phyloP scores from a whole-genome alignment of 2,113 vertebrate genomes.

The Electrona antarctica region DNA sequence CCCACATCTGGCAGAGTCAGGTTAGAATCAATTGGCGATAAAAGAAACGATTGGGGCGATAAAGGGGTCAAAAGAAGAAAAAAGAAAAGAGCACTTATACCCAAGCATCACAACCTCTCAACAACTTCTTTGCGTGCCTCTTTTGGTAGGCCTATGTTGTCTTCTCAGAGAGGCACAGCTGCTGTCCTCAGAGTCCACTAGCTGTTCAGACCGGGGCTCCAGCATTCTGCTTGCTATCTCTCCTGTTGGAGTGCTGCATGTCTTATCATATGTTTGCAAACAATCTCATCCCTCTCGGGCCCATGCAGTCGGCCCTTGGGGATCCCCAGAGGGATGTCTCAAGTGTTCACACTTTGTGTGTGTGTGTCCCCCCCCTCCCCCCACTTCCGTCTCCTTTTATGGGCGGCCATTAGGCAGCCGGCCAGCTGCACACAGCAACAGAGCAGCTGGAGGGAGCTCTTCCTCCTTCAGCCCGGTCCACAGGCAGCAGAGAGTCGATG shows the following conservation, averaged over 20 bases:
- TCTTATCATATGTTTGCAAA: constrained; percentile 32
- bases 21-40: too few relatives aligned
- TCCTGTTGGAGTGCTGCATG: neutral
- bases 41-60: too few relatives aligned
- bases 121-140: too few relatives aligned
- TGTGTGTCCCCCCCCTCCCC: too few relatives aligned
- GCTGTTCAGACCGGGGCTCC: neutral
- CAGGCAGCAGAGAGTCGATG: neutral
- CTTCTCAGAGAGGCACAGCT: neutral
- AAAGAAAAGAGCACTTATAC: too few relatives aligned
- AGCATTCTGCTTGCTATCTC: neutral
- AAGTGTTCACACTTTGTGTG: constrained; percentile 26
- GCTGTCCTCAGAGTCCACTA: neutral
- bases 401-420: constrained; percentile 35
- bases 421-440: constrained; percentile 11
- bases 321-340: neutral
- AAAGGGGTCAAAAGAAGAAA: too few relatives aligned
- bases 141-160: too few relatives aligned
- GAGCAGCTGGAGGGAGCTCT: constrained; percentile 36
- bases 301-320: constrained; percentile 2
- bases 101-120: too few relatives aligned
- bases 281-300: neutral
- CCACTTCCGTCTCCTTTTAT: constrained; percentile 30
- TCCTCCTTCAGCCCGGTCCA: neutral
- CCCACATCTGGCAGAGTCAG: too few relatives aligned